Conservation (phyloP, 1,140 invertebrate genomes). For the Tyrophagus putrescentiae region DNA sequence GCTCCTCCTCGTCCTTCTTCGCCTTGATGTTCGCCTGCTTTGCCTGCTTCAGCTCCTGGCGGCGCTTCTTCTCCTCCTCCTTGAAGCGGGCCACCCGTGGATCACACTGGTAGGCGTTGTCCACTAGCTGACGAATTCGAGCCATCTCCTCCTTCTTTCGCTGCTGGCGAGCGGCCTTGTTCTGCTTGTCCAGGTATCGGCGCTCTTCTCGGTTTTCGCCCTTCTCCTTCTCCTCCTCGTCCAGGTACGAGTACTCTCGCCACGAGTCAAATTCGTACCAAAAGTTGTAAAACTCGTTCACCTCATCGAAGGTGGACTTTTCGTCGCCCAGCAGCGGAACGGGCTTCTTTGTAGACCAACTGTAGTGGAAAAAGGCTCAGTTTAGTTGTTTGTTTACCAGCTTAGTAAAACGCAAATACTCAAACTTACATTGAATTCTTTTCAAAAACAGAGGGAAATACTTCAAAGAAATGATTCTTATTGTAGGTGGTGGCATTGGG, state of each 20-base stretch:
- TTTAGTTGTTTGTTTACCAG: constrained; percentile 9
- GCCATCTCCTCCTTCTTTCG: constrained; percentile 92
- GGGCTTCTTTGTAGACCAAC: constrained; percentile 77
- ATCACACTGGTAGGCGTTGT: constrained; percentile 83
- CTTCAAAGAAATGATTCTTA: constrained; percentile 50
- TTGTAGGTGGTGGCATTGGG: constrained; percentile 53
- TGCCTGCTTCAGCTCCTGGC: constrained; percentile 69
- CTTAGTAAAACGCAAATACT: constrained; percentile 3
- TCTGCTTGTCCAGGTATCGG: constrained; percentile 94
- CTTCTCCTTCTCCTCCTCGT: constrained; percentile 96
- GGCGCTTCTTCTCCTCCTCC: constrained; percentile 81
- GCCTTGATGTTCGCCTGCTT: constrained; percentile 72
- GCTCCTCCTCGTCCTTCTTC: constrained; percentile 65
- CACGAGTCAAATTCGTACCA: constrained; percentile 90
- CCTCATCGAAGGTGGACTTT: constrained; percentile 40
- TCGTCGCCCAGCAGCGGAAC: constrained; percentile 70
- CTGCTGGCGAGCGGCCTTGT: constrained; percentile 73
- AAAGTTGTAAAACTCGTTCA: constrained; percentile 43
- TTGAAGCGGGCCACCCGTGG: constrained; percentile 79
- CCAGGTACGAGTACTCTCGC: constrained; percentile 96
- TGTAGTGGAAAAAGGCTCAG: constrained; percentile 34
- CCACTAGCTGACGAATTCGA: constrained; percentile 71
- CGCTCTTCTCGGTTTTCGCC: constrained; percentile 86
- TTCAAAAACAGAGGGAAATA: constrained; percentile 66
- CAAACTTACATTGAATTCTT: constrained; percentile 47